Evolutionary conservation across 1,140 invertebrate genomes (phyloP).

Genomic region (Drosophila guanche): DNA sequence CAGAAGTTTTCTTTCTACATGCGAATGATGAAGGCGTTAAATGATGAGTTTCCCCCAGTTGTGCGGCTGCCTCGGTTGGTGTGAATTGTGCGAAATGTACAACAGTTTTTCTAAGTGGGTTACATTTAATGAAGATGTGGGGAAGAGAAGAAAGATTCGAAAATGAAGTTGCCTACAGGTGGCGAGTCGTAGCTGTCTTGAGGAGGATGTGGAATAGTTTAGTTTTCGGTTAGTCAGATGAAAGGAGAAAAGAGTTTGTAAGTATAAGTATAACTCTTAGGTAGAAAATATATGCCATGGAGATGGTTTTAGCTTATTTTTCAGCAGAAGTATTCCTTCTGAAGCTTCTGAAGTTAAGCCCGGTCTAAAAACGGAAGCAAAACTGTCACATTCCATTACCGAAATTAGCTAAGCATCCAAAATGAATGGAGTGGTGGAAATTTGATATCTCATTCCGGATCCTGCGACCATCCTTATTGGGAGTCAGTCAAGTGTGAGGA

Average conservation of each 20-base stretch:
- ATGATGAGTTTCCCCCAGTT: conserved; percentile 42
- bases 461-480: neutral
- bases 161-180: conserved; percentile 21
- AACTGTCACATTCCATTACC: conserved; percentile 56
- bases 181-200: conserved; percentile 18
- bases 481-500: conserved; percentile 65
- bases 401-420: conserved; percentile 43
- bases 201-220: conserved; percentile 2
- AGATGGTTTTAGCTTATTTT: neutral
- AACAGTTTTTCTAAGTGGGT: conserved; percentile 37
- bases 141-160: neutral
- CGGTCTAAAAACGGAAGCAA: conserved; percentile 55
- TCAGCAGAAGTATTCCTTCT: neutral
- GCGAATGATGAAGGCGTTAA: conserved; percentile 50
- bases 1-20: conserved; percentile 1
- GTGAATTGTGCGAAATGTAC: conserved; percentile 55
- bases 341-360: neutral
- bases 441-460: conserved; percentile 44
- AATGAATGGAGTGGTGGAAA: conserved; percentile 61
- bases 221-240: neutral
- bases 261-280: too few species aligned
- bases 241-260: neutral
- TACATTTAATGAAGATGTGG: conserved; percentile 50
- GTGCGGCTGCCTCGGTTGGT: conserved; percentile 13
- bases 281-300: neutral